phyloP scores from a whole-genome alignment of 2,113 vertebrate species.

The Psittacara wagleri region DNA sequence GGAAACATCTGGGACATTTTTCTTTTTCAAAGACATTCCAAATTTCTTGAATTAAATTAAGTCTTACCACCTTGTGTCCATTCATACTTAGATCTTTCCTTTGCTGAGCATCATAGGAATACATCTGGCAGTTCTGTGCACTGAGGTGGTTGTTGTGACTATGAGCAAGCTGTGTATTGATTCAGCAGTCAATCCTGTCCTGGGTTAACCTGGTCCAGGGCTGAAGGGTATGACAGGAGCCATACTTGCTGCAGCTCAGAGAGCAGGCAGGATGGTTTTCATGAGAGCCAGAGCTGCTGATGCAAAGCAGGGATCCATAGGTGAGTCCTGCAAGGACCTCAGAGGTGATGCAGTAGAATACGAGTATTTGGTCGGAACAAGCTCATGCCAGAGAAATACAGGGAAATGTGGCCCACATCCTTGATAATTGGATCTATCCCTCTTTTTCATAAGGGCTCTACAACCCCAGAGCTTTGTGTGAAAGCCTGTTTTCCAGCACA shows the following conservation, averaged over 20 bases:
- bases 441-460: not conserved
- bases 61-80: not conserved
- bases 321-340: not conserved
- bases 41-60: not conserved
- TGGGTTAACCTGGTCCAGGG: rapidly evolving
- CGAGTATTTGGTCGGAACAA: not conserved
- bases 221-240: not conserved
- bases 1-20: not conserved
- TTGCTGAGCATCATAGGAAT: not conserved
- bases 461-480: no score
- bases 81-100: not conserved
- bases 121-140: rapidly evolving
- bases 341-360: not conserved
- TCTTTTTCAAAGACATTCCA: not conserved
- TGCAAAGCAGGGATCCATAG: not conserved
- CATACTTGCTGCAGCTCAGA: rapidly evolving
- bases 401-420: not conserved
- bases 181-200: rapidly evolving
- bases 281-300: rapidly evolving
- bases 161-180: rapidly evolving
- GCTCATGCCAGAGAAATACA: not conserved
- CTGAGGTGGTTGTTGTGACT: not conserved
- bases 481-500: not conserved
- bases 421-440: not conserved
- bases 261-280: rapidly evolving